These are phyloP conservation scores for Conopomorpha cramerella DNA, from an alignment of 1,140 invertebrate species.

Conservation along the genomic window DNA sequence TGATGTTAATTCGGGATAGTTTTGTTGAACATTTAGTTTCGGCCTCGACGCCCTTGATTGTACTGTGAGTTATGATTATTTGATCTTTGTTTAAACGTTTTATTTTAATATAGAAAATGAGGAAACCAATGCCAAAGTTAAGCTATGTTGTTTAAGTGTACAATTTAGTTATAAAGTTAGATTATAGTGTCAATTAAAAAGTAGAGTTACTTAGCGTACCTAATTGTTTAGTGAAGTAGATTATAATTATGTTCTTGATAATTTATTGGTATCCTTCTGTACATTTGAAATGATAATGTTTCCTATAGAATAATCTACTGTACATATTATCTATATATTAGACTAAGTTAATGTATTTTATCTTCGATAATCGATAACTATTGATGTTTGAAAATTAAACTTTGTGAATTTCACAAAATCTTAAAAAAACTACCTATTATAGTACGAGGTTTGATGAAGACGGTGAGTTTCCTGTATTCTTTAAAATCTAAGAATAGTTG, in stretches of 20 bases:
- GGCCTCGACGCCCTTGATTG: constrained; percentile 17
- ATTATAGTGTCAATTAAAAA: constrained; percentile 58
- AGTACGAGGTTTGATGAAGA: constrained; percentile 34
- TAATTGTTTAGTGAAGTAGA: no score
- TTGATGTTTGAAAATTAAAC: constrained; percentile 32
- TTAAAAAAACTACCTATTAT: no score
- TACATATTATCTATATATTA: no score
- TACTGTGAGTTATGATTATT: constrained; percentile 33
- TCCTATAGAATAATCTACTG: constrained; percentile 45
- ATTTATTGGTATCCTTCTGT: constrained; percentile 45
- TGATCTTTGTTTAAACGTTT: constrained; percentile 45
- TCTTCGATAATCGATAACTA: no score
- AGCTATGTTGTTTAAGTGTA: constrained; percentile 50
- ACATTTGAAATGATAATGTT: constrained; percentile 52
- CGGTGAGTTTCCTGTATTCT: constrained; percentile 57
- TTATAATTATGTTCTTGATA: no score
- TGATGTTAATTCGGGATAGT: constrained; percentile 33
- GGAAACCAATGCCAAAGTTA: constrained; percentile 60
- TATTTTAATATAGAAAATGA: constrained; percentile 43
- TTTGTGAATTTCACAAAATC: no score
- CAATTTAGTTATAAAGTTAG: constrained; percentile 47
- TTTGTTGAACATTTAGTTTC: constrained; percentile 35
- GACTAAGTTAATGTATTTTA: no score
- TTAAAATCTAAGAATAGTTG: constrained; percentile 36
- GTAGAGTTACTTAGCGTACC: no score